phyloP scores from a whole-genome alignment of 2,888 invertebrate species.

The Cyaniris semiargus region DNA sequence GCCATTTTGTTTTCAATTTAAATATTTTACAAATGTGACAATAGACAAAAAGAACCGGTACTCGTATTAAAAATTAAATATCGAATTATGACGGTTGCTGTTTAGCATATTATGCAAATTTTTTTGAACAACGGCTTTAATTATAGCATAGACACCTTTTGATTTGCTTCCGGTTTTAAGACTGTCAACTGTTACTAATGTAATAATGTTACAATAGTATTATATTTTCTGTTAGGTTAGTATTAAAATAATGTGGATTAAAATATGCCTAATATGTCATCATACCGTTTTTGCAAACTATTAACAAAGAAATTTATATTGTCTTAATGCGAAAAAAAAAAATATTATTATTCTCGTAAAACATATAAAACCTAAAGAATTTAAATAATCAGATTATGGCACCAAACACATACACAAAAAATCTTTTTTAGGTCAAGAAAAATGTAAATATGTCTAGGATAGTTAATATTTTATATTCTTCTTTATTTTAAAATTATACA shows the following conservation, averaged over 20 bases:
- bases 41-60: constrained; percentile 75
- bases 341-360: no score
- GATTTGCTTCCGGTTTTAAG: constrained; percentile 21
- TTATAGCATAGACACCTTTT: constrained; percentile 24
- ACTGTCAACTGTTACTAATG: not conserved
- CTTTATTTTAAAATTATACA: not conserved
- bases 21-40: constrained; percentile 76
- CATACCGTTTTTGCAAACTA: no score
- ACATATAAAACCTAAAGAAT: no score
- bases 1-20: constrained; percentile 76
- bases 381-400: no score
- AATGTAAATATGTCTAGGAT: no score
- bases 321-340: no score
- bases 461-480: no score
- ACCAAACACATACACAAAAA: no score
- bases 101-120: constrained; percentile 69
- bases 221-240: not conserved
- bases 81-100: constrained; percentile 77
- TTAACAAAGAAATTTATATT: no score
- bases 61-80: constrained; percentile 79
- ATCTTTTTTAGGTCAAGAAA: no score
- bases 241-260: no score
- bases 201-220: not conserved
- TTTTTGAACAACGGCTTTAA: constrained; percentile 16
- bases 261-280: no score